These are phyloP conservation scores for Leptopilina drosophilae DNA, from an alignment of 2,888 invertebrate species.

Conservation along the genomic window DNA sequence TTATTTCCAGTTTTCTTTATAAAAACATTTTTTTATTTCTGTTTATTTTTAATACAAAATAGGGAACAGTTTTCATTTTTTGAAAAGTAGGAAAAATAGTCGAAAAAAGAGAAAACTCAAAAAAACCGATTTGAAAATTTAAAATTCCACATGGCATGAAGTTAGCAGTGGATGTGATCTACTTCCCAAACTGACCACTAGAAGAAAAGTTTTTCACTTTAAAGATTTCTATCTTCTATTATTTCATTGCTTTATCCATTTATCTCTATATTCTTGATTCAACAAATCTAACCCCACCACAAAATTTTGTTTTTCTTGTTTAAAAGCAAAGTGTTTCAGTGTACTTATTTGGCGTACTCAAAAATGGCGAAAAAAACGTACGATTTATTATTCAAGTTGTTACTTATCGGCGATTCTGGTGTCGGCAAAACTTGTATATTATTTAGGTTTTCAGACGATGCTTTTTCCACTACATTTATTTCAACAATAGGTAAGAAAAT, in stretches of 20 bases:
- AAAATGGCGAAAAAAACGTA: constrained; percentile 96
- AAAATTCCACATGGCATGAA: background rate
- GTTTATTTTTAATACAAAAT: too few relatives aligned
- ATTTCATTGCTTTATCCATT: background rate
- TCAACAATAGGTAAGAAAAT: constrained; percentile 92
- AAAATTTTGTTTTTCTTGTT: background rate
- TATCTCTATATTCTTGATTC: background rate
- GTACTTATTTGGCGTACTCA: constrained; percentile 1
- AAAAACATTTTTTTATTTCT: too few relatives aligned
- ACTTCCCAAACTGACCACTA: background rate
- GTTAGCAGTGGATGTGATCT: background rate
- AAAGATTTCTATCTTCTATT: background rate
- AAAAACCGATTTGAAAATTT: background rate
- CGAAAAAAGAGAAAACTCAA: too few relatives aligned
- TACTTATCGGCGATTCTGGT: constrained; percentile 95
- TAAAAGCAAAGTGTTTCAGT: background rate
- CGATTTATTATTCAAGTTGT: constrained; percentile 94
- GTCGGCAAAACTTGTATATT: constrained; percentile 97
- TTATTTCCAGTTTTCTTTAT: too few relatives aligned
- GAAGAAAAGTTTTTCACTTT: background rate
- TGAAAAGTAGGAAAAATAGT: too few relatives aligned
- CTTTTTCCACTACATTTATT: constrained; percentile 96
- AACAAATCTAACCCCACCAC: constrained; percentile 11
- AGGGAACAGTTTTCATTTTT: too few relatives aligned
- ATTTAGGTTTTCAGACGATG: constrained; percentile 96